phyloP scores from a whole-genome alignment of 2,797 vertebrate genomes.

The Kryptopterus vitreolus region DNA sequence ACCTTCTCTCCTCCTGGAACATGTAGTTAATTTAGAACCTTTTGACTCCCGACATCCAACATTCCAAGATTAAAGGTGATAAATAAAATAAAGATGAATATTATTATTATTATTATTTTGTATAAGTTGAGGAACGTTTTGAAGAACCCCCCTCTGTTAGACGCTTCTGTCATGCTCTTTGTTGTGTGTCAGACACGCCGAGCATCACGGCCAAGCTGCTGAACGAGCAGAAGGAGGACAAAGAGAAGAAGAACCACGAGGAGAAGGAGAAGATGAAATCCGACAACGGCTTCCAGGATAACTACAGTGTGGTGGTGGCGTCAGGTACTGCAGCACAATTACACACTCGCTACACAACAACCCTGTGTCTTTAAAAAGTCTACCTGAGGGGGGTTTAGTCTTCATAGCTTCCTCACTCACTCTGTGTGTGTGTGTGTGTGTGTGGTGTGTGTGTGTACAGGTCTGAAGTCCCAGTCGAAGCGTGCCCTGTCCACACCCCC shows the following conservation, averaged over 20 bases:
- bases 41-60: no score
- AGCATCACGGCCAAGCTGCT: conserved; percentile 98
- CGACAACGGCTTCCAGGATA: conserved; percentile 97
- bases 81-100: no score
- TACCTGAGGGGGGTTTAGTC: not conserved
- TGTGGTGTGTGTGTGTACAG: conserved; percentile 65
- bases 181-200: conserved; percentile 83
- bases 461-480: conserved; percentile 97
- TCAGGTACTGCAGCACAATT: conserved; percentile 79
- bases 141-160: not conserved
- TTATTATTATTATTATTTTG: no score
- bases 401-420: not conserved
- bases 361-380: not conserved
- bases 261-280: conserved; percentile 99
- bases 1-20: no score
- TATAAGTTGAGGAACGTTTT: no score
- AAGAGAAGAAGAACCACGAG: conserved; percentile 99
- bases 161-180: not conserved
- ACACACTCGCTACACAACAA: no score
- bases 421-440: not conserved
- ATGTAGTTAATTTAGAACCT: no score
- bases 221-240: conserved; percentile 98
- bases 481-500: conserved; percentile 92
- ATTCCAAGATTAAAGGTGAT: no score
- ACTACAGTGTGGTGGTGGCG: conserved; percentile 97